Percentiles rank a stretch among this genome's conserved stretches.
Evolutionary conservation across 2,888 invertebrate genomes (phyloP).

Genomic region (Aphodius sticticus): DNA sequence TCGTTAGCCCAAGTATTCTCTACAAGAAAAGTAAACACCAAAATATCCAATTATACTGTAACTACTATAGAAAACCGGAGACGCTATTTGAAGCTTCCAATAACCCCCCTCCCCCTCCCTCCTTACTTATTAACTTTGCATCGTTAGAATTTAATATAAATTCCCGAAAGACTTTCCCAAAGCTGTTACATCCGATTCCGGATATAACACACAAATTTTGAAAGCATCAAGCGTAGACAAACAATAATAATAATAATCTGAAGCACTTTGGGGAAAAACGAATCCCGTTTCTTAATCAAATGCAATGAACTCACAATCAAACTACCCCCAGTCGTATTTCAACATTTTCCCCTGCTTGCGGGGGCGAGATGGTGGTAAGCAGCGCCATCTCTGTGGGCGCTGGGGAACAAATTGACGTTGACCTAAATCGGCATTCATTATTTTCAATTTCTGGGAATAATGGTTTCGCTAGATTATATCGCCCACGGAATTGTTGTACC

Average conservation of each 20-base stretch:
- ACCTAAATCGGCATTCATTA: neutral
- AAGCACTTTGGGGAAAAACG: neutral
- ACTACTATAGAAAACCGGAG: no score
- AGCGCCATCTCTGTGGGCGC: neutral
- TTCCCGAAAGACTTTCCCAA: neutral
- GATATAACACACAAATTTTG: neutral
- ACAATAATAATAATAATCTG: neutral
- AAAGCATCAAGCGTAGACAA: neutral
- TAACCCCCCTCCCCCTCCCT: no score
- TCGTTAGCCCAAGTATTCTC: no score
- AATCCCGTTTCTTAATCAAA: neutral
- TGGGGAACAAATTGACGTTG: neutral
- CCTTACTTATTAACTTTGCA: neutral
- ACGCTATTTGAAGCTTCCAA: no score
- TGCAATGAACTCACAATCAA: neutral
- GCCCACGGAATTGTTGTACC: neutral
- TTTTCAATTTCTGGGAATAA: neutral
- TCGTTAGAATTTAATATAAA: neutral
- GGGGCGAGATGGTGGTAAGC: neutral
- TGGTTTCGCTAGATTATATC: conserved; percentile 4
- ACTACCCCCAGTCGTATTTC: neutral
- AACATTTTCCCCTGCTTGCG: neutral
- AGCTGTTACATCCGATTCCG: neutral
- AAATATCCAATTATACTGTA: no score
- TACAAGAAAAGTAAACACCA: no score